phyloP scores from a whole-genome alignment of 2,888 invertebrate species.

The Hypselothyrea guttata region DNA sequence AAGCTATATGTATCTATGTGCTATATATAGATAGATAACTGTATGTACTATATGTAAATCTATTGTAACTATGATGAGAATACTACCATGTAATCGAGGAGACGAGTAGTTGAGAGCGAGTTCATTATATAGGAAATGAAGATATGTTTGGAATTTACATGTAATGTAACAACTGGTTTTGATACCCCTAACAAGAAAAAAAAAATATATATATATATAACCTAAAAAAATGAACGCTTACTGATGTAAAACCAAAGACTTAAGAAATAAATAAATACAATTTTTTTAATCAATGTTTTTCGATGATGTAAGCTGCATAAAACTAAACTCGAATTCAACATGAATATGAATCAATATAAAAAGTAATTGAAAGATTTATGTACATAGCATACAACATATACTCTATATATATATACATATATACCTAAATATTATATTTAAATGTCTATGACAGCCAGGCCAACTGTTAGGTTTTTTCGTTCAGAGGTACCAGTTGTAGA shows the following conservation, averaged over 20 bases:
- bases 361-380: conserved; percentile 23
- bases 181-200: conserved; percentile 13
- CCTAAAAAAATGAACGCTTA: conserved; percentile 63
- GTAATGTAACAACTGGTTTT: conserved; percentile 36
- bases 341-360: conserved; percentile 4
- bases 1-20: conserved; percentile 14
- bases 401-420: conserved; percentile 20
- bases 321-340: conserved; percentile 2
- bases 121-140: too few species aligned
- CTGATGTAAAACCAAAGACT: conserved; percentile 81
- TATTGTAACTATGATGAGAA: background rate
- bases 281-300: conserved; percentile 58
- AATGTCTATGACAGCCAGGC: conserved; percentile 49
- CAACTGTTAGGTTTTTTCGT: conserved; percentile 21
- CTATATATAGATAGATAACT: conserved; percentile 14
- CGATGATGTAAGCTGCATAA: conserved; percentile 36
- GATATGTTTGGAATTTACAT: conserved; percentile 35
- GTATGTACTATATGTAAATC: conserved; percentile 15
- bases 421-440: conserved; percentile 49
- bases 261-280: conserved; percentile 49
- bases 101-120: too few species aligned
- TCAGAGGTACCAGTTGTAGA: conserved; percentile 6
- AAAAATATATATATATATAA: conserved; percentile 15
- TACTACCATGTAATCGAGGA: too few species aligned
- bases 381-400: conserved; percentile 26